Conservation (phyloP, 2,113 vertebrate species). For the Halcyon malimbica region DNA sequence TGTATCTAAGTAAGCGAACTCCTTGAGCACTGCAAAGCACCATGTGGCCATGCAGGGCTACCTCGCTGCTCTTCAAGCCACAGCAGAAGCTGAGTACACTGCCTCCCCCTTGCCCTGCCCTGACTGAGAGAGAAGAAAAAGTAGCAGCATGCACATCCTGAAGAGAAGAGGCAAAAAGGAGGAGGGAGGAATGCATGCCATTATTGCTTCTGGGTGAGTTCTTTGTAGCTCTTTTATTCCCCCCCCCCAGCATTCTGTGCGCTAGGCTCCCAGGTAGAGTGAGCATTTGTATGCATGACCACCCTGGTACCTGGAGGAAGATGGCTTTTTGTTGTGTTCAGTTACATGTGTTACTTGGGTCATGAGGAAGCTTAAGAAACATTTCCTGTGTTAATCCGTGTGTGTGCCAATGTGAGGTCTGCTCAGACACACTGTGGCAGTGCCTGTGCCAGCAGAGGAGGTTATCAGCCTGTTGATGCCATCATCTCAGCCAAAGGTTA, state of each 20-base stretch:
- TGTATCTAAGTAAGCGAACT: not conserved
- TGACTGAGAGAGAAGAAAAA: not conserved
- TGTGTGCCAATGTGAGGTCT: not conserved
- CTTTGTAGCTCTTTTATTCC: no score
- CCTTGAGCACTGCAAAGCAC: not conserved
- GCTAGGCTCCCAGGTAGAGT: not conserved
- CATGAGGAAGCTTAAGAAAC: not conserved
- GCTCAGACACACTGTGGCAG: rapidly evolving
- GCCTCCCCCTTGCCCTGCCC: not conserved
- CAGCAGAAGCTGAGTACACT: not conserved
- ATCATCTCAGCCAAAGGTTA: rapidly evolving
- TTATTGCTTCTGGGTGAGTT: not conserved
- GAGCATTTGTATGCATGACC: not conserved
- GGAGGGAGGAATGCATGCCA: rapidly evolving
- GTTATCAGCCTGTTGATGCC: not conserved
- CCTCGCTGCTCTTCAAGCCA: rapidly evolving
- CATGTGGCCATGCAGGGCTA: rapidly evolving
- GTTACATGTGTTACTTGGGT: not conserved
- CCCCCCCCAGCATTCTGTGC: not conserved
- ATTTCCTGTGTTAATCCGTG: not conserved
- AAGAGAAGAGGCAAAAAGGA: not conserved
- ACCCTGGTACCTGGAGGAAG: not conserved
- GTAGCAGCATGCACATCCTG: not conserved
- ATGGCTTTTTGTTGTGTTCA: not conserved
- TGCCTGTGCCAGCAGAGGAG: not conserved